Conservation (phyloP, 2,888 invertebrate genomes). For the Sarcophaga caerulescens region DNA sequence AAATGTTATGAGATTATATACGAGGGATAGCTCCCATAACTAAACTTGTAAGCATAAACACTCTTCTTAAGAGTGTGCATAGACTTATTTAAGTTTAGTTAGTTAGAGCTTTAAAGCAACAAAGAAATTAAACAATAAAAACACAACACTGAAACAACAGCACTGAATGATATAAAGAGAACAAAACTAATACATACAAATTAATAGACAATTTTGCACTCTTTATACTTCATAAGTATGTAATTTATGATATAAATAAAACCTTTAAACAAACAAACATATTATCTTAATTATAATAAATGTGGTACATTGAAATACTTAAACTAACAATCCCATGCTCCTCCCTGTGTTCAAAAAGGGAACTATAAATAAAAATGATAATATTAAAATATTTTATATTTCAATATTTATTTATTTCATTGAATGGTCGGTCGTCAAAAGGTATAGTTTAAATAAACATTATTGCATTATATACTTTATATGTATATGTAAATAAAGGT, state of each 20-base stretch:
- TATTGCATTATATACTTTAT: no score
- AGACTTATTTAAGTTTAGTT: no score
- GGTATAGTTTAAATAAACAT: no score
- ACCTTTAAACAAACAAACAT: neutral
- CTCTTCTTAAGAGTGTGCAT: no score
- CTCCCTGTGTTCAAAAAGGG: neutral
- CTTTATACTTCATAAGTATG: neutral
- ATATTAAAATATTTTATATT: no score
- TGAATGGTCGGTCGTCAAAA: no score
- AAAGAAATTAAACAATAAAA: neutral
- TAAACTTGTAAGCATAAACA: no score
- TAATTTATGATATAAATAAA: neutral
- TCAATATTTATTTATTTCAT: no score
- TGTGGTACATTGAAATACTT: neutral
- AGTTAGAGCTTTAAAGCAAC: no score
- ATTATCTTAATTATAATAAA: neutral
- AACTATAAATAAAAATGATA: neutral
- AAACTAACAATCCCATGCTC: neutral
- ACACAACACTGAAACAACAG: neutral
- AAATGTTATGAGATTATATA: no score
- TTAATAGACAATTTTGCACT: neutral
- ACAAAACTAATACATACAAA: neutral
- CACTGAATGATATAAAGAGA: neutral
- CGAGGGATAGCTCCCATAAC: no score
- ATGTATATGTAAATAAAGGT: no score